Percentiles rank a stretch among this genome's conserved stretches.
Conservation (phyloP, 64 coral and sea anemone species). For the Stylophora pistillata region DNA sequence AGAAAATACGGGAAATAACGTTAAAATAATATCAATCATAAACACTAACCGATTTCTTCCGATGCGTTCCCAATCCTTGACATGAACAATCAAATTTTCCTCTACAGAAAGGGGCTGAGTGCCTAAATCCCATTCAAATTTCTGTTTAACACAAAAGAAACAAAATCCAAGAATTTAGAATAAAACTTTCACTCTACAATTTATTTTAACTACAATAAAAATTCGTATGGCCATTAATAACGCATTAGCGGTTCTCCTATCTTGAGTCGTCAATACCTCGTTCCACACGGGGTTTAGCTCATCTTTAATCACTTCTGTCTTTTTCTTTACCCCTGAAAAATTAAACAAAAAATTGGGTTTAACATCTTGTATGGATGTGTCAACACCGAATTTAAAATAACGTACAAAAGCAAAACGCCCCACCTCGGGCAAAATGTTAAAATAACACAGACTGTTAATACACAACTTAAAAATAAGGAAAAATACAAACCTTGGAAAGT, state of each 20-base stretch:
- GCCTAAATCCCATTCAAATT: conserved; percentile 96
- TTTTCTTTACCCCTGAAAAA: conserved; percentile 91
- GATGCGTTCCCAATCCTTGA: conserved; percentile 99
- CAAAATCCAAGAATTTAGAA: neutral
- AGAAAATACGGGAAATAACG: neutral
- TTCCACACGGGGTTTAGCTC: conserved; percentile 97
- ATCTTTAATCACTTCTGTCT: conserved; percentile 98
- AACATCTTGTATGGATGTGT: conserved; percentile 1
- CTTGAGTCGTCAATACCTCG: conserved; percentile 40
- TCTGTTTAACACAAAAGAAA: conserved; percentile 55
- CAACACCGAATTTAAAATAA: neutral
- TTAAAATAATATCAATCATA: neutral
- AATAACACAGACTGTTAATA: neutral
- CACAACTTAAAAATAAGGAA: neutral
- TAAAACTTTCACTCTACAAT: neutral
- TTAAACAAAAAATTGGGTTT: conserved; percentile 1
- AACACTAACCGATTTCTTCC: conserved; percentile 82
- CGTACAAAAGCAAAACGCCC: neutral
- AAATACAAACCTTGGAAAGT: conserved; percentile 89
- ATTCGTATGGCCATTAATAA: conserved; percentile 6
- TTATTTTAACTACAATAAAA: conserved; percentile 8
- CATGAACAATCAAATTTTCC: conserved; percentile 78
- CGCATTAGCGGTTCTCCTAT: conserved; percentile 6
- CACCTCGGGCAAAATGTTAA: neutral
- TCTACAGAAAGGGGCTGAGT: conserved; percentile 66